phyloP scores from a whole-genome alignment of 2,113 vertebrate genomes.

The Sturnus vulgaris region DNA sequence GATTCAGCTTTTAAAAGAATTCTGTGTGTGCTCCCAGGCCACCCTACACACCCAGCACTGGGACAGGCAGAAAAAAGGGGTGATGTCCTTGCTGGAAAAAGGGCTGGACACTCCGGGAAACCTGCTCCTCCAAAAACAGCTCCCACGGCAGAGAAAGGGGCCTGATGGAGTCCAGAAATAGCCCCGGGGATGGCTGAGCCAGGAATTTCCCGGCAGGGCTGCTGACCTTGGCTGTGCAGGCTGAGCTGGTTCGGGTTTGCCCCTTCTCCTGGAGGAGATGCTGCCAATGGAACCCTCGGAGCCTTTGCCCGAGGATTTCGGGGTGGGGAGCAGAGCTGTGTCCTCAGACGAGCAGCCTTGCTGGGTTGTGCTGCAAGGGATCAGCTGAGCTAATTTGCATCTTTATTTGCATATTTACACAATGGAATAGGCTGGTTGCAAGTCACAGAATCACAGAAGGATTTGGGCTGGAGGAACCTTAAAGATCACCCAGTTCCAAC shows the following conservation, averaged over 20 bases:
- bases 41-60: rapidly evolving
- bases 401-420: background rate
- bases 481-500: background rate
- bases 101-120: background rate
- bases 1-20: background rate
- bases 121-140: background rate
- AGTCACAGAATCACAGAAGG: background rate
- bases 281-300: background rate
- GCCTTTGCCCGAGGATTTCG: rapidly evolving
- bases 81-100: background rate
- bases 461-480: background rate
- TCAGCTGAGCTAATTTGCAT: background rate
- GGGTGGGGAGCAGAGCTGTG: background rate
- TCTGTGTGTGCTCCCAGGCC: background rate
- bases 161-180: background rate
- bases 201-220: background rate
- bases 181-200: background rate
- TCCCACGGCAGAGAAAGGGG: background rate
- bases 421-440: too few species aligned
- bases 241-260: background rate
- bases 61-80: background rate
- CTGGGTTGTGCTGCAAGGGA: background rate
- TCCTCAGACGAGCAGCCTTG: background rate
- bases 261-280: rapidly evolving
- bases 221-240: background rate